phyloP scores from a whole-genome alignment of 2,113 vertebrate genomes.

The Sander lucioperca region DNA sequence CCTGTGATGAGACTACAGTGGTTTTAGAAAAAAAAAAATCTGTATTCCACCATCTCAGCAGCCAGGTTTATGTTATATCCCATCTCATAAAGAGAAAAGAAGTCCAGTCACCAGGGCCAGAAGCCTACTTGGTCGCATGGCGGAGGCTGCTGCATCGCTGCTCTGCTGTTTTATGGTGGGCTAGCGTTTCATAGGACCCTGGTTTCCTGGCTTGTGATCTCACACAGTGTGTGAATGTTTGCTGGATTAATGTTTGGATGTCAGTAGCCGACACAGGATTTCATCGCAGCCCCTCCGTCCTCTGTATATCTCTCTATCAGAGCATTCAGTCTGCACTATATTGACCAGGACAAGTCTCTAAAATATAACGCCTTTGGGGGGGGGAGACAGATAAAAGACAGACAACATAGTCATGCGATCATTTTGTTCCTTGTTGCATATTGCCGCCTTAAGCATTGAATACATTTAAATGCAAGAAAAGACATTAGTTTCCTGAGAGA shows the following conservation, averaged over 20 bases:
- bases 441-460: too few relatives aligned
- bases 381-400: too few relatives aligned
- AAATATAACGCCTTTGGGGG: too few relatives aligned
- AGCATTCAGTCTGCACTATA: not conserved
- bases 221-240: slow-evolving; percentile 41
- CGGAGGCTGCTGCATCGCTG: slow-evolving; percentile 25
- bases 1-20: slow-evolving; percentile 16
- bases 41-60: slow-evolving; percentile 38
- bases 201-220: slow-evolving; percentile 21
- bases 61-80: slow-evolving; percentile 35
- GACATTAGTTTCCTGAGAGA: not conserved
- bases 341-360: not conserved
- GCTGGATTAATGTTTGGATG: slow-evolving; percentile 38
- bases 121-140: slow-evolving; percentile 36
- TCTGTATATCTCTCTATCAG: slow-evolving; percentile 4
- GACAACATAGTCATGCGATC: too few relatives aligned
- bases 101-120: slow-evolving; percentile 22
- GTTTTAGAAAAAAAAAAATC: slow-evolving; percentile 21
- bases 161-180: slow-evolving; percentile 43
- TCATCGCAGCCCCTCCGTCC: not conserved
- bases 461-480: not conserved
- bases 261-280: not conserved
- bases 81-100: slow-evolving; percentile 45
- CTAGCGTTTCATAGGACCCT: slow-evolving; percentile 41
- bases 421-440: too few relatives aligned